Evolutionary conservation across 2,888 invertebrate species (phyloP).

Genomic region (Spodoptera littoralis): DNA sequence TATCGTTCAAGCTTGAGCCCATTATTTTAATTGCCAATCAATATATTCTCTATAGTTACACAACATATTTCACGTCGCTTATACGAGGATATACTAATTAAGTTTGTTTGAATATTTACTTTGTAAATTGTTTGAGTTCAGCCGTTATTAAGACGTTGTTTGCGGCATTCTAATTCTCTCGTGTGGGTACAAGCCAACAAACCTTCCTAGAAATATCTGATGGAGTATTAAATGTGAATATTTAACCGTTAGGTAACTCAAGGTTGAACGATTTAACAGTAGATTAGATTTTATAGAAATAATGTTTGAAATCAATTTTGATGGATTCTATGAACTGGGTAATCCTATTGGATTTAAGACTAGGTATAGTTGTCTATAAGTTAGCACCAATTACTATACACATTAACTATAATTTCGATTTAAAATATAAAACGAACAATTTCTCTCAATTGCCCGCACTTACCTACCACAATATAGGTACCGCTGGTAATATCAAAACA

Average conservation of each 20-base stretch:
- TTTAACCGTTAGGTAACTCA: slow-evolving; percentile 35
- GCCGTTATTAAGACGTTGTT: slow-evolving; percentile 79
- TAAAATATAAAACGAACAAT: too few relatives aligned
- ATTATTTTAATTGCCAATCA: slow-evolving; percentile 85
- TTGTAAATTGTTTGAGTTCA: slow-evolving; percentile 83
- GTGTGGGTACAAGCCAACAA: slow-evolving; percentile 57
- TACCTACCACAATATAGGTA: too few relatives aligned
- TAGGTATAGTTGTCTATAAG: too few relatives aligned
- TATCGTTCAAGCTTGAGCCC: slow-evolving; percentile 77
- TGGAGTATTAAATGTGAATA: slow-evolving; percentile 42
- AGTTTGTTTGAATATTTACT: slow-evolving; percentile 85
- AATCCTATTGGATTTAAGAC: too few relatives aligned
- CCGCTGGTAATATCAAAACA: too few relatives aligned
- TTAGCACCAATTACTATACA: too few relatives aligned
- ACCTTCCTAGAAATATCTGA: slow-evolving; percentile 46
- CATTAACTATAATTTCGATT: too few relatives aligned
- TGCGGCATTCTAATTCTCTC: slow-evolving; percentile 71
- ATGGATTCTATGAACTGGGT: too few relatives aligned
- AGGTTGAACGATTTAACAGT: slow-evolving; percentile 30
- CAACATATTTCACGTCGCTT: slow-evolving; percentile 77
- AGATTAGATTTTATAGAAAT: slow-evolving; percentile 35
- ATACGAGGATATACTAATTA: slow-evolving; percentile 79
- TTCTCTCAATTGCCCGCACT: too few relatives aligned
- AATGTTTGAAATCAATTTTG: too few relatives aligned
- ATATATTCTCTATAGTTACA: slow-evolving; percentile 80